phyloP scores from a whole-genome alignment of 2,888 invertebrate genomes.

The Ligdia adustata region DNA sequence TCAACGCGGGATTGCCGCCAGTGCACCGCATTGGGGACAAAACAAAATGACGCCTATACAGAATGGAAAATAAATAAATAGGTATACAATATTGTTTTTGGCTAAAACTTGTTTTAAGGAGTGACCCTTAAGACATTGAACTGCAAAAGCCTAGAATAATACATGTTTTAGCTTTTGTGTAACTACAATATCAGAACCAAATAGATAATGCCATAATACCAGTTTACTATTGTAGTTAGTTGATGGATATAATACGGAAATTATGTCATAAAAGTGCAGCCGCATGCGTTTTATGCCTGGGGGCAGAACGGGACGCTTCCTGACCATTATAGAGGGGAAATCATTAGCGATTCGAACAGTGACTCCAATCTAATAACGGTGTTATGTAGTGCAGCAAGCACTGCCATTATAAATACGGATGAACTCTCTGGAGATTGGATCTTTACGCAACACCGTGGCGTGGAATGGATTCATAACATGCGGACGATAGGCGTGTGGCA shows the following conservation, averaged over 20 bases:
- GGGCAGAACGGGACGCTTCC: constrained; percentile 63
- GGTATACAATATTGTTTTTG: no score
- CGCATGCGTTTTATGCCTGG: constrained; percentile 32
- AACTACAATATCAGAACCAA: background rate
- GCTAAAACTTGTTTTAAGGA: no score
- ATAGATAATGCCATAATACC: constrained; percentile 7
- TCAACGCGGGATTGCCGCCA: background rate
- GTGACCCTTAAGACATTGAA: no score
- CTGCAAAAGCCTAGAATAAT: no score
- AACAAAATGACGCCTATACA: no score
- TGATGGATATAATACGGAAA: constrained; percentile 1
- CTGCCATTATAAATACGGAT: constrained; percentile 65
- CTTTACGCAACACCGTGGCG: constrained; percentile 59
- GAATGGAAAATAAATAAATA: no score
- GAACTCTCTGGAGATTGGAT: constrained; percentile 60
- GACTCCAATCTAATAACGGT: constrained; percentile 68
- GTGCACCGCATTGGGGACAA: background rate
- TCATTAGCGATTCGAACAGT: constrained; percentile 69
- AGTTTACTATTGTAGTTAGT: background rate
- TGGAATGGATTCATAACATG: constrained; percentile 45
- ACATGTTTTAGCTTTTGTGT: no score
- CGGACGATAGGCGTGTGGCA: constrained; percentile 32
- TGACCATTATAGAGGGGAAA: constrained; percentile 67
- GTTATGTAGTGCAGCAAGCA: constrained; percentile 54
- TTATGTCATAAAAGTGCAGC: constrained; percentile 26